Evolutionary conservation across 2,888 invertebrate genomes (phyloP), one percentile per base, ranked within the genome.

Genomic region (Caenorhabditis zanzibari): DNA sequence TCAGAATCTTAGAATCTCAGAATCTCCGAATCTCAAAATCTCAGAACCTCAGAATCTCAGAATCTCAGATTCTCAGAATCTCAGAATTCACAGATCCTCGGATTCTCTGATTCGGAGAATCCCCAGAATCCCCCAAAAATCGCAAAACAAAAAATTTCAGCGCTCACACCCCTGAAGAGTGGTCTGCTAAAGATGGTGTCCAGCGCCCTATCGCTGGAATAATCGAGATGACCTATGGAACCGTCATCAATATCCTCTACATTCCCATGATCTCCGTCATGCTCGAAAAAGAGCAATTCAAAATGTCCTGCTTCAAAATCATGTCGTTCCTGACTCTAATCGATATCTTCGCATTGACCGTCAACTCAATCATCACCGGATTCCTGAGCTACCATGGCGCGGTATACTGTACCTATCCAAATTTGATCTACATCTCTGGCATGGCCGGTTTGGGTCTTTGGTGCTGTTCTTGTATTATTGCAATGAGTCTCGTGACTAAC

Each of bases 221-320:
- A 9, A 12, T 19, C 22, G 54, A 54, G 4, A 24, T 24, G 54
- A 54, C 24, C 14, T 54, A 24, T 10, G 54, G 24, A 24, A 12
- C 19, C 4, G 24, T 54, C 2, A 4, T 54, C 54, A 24, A 24
- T 10, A 4, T 54, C 4, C 54, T 54, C 10, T 54, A 54, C 26
- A 41, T 71, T 10, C 71, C 71, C 1, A 58, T 41, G 28, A 22
- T 71, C 16, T 32, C 19, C n/a, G 56, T 54, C 12, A 22, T 71
- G 26, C 2, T 58, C 2, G 26, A 41, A 22, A 32, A 35, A 7
- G 41, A 41, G 2, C 12, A 54, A 9, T 22, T 71, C 19, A 35
- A 44, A 71, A 52, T 71, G 19, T 41, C 71, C 19, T 71, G 71
- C 44, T 71, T 19, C 41, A 71, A 71, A 58, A 56, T 71, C 16